These are phyloP conservation scores for Neopipo cinnamomea DNA, from an alignment of 2,113 vertebrate species.

Conservation along the genomic window DNA sequence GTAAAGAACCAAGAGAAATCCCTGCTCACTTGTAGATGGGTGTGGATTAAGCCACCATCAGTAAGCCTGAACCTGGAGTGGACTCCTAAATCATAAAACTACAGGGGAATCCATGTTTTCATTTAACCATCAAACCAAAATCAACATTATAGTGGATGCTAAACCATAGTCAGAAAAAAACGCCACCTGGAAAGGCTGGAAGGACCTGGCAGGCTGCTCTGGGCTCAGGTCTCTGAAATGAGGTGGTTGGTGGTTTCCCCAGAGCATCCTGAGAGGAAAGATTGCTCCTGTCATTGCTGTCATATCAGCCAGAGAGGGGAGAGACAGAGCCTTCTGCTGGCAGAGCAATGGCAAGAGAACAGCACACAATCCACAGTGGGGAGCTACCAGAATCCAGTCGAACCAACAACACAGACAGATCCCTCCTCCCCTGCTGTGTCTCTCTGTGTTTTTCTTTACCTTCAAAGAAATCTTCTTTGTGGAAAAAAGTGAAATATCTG, in stretches of 20 bases:
- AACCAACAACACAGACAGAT: rapidly evolving
- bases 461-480: not conserved
- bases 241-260: not conserved
- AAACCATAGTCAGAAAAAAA: not conserved
- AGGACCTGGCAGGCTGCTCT: not conserved
- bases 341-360: not conserved
- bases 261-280: not conserved
- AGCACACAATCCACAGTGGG: not conserved
- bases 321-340: not conserved
- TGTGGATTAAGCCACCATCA: not conserved
- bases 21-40: not conserved
- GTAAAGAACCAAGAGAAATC: not conserved
- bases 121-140: not conserved
- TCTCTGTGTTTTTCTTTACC: not conserved
- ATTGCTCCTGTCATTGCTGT: not conserved
- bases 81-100: not conserved
- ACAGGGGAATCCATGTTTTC: rapidly evolving
- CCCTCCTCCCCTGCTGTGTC: not conserved
- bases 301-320: not conserved
- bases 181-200: not conserved
- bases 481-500: not conserved
- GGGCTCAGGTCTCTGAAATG: not conserved
- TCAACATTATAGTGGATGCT: not conserved
- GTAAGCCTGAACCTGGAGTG: not conserved
- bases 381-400: not conserved